A percentile compares a stretch with the other conserved stretches of the same genome.
Evolutionary conservation across 2,888 invertebrate genomes (phyloP).

Genomic region (Mantis religiosa): DNA sequence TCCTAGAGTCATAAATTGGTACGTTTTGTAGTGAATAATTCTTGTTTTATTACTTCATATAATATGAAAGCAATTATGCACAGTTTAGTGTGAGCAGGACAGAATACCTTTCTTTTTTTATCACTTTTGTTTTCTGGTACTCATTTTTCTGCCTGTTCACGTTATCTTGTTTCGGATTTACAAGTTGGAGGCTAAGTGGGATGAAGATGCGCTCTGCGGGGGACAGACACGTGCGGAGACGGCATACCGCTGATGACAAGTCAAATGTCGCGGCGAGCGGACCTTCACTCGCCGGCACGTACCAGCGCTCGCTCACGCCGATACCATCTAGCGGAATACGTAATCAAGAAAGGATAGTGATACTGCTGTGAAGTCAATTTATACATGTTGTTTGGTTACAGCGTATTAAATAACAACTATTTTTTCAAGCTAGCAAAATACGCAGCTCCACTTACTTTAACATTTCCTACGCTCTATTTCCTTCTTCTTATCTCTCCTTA

Average conservation of each 20-base stretch:
- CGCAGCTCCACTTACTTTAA: too few species aligned
- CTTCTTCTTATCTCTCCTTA: too few species aligned
- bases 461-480: too few species aligned
- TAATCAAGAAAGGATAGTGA: not conserved
- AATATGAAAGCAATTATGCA: not conserved
- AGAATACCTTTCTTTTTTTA: not conserved
- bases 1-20: not conserved
- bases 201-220: constrained; percentile 4
- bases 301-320: not conserved
- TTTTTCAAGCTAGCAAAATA: too few species aligned
- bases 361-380: too few species aligned
- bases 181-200: not conserved
- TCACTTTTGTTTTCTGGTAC: not conserved
- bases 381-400: too few species aligned
- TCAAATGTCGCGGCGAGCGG: not conserved
- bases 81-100: not conserved
- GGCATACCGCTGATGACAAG: not conserved
- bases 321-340: not conserved
- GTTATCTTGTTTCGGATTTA: not conserved
- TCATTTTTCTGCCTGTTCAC: not conserved
- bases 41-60: not conserved
- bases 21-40: too few species aligned
- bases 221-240: not conserved
- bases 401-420: too few species aligned
- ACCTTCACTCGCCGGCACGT: not conserved